Percentiles rank a stretch among this genome's conserved stretches.
Evolutionary conservation across 2,888 invertebrate genomes (phyloP).

Genomic region (Caenorhabditis virilis): DNA sequence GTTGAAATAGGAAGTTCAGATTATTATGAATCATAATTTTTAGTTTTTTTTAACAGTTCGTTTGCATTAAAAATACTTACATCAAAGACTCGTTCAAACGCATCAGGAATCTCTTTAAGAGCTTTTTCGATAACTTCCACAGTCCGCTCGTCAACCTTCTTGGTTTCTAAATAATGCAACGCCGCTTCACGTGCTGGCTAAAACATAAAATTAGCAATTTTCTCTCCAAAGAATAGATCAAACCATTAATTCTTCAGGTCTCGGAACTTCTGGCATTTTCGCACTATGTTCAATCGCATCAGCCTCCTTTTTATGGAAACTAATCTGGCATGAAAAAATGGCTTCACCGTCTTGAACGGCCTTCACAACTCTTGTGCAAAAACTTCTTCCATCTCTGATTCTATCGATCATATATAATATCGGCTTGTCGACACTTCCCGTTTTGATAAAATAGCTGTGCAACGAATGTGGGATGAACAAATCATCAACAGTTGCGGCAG

Average conservation of each 20-base stretch:
- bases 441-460: constrained; percentile 44
- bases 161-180: constrained; percentile 25
- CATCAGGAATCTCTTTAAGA: constrained; percentile 39
- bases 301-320: constrained; percentile 54
- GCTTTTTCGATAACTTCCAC: constrained; percentile 27
- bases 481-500: constrained; percentile 42
- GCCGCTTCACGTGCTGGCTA: constrained; percentile 33
- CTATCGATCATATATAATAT: constrained; percentile 70
- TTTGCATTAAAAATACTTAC: no score
- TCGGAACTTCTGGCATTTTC: constrained; percentile 53
- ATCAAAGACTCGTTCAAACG: constrained; percentile 50
- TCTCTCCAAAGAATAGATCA: neutral
- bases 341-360: constrained; percentile 70
- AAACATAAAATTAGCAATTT: neutral
- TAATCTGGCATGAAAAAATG: constrained; percentile 68
- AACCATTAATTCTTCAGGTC: constrained; percentile 44
- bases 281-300: constrained; percentile 46
- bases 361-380: constrained; percentile 69
- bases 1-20: no score
- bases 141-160: constrained; percentile 24
- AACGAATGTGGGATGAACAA: constrained; percentile 39
- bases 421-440: constrained; percentile 60
- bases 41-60: no score
- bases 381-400: constrained; percentile 70
- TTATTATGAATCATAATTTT: no score